Percentiles rank a stretch among this genome's conserved stretches.
These are phyloP conservation scores for Orientallactaga sibirica DNA, from an alignment of 2,797 vertebrate species.

Conservation along the genomic window DNA sequence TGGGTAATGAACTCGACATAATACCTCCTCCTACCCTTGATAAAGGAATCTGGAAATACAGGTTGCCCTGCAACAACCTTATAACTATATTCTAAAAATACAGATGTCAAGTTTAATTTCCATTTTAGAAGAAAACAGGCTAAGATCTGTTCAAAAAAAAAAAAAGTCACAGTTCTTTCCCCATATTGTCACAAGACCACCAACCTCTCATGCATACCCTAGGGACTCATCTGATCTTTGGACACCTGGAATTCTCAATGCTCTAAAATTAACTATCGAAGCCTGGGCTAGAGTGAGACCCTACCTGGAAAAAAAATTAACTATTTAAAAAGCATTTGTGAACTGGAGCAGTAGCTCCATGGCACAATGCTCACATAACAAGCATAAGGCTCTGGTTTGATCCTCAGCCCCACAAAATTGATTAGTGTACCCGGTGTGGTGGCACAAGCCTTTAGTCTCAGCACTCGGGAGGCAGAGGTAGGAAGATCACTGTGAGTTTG, in stretches of 20 bases:
- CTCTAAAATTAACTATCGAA: background rate
- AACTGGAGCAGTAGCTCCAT: background rate
- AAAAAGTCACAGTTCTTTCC: background rate
- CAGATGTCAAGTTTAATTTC: background rate
- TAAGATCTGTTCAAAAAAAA: background rate
- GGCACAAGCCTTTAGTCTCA: too few species aligned
- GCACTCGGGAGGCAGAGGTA: too few species aligned
- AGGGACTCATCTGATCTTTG: background rate
- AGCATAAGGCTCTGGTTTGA: background rate
- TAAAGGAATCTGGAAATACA: slow-evolving; percentile 34
- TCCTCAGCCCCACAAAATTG: background rate
- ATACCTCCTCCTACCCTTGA: background rate
- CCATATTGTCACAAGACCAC: background rate
- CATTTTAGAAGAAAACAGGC: background rate
- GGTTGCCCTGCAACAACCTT: background rate
- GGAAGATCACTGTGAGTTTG: too few species aligned
- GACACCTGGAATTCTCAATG: background rate
- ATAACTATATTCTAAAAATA: background rate
- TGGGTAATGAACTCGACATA: background rate
- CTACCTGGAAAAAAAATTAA: background rate
- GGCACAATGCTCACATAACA: background rate
- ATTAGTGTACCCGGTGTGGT: too few species aligned
- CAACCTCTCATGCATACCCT: background rate
- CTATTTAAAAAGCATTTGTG: background rate
- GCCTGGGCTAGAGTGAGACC: too few species aligned